phyloP scores from a whole-genome alignment of 2,797 vertebrate genomes.

The Pteropus rufus region DNA sequence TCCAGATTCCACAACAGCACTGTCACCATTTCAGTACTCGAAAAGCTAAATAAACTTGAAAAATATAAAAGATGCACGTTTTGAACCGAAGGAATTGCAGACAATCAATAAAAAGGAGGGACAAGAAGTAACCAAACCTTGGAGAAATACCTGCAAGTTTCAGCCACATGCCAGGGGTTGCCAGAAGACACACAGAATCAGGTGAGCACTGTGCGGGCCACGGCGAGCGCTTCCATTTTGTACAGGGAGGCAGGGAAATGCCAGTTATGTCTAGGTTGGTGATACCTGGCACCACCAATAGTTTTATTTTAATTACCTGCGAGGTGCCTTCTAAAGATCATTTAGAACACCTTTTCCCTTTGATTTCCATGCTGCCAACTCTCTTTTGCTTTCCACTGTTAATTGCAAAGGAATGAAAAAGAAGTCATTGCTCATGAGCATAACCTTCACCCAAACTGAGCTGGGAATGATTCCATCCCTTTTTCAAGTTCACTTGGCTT shows the following conservation, averaged over 20 bases:
- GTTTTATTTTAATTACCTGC: not conserved
- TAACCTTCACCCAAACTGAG: conserved; percentile 22
- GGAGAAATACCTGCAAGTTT: conserved; percentile 60
- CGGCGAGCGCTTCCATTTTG: not conserved
- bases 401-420: not conserved
- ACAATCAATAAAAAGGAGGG: conserved; percentile 59
- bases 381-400: not conserved
- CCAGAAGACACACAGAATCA: conserved; percentile 77
- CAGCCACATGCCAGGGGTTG: conserved; percentile 56
- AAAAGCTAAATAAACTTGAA: conserved; percentile 54
- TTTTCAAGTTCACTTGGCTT: conserved; percentile 7
- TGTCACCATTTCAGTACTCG: conserved; percentile 23
- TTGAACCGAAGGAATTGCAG: conserved; percentile 43
- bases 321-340: conserved; percentile 2
- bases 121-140: conserved; percentile 63
- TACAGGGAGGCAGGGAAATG: not conserved
- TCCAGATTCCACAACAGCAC: not conserved
- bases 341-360: not conserved
- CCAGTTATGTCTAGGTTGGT: not conserved
- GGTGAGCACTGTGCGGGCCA: conserved; percentile 77
- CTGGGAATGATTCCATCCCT: conserved; percentile 43
- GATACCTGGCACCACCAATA: not conserved
- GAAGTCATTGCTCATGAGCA: not conserved
- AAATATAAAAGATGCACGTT: conserved; percentile 17
- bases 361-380: not conserved